Conservation (phyloP, 2,888 invertebrate species). For the Cremastinae sp. region DNA sequence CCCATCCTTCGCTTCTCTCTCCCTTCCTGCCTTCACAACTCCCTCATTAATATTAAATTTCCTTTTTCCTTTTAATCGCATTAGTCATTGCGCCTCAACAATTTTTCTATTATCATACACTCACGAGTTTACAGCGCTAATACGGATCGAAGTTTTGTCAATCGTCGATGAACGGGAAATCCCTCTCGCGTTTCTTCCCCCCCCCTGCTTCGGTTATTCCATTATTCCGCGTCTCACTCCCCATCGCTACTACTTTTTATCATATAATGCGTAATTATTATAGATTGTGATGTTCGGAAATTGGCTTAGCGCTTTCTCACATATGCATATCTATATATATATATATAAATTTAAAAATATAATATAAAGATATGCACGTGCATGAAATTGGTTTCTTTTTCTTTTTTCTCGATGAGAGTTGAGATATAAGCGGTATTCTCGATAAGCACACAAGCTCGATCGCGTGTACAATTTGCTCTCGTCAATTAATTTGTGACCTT, state of each 20-base stretch:
- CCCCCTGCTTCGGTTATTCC: slow-evolving; percentile 33
- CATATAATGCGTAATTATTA: slow-evolving; percentile 57
- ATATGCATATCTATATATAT: slow-evolving; percentile 50
- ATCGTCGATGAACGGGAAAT: slow-evolving; percentile 17
- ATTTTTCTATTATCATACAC: slow-evolving; percentile 78
- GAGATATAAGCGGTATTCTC: slow-evolving; percentile 46
- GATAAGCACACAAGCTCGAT: slow-evolving; percentile 44
- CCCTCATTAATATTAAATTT: slow-evolving; percentile 59
- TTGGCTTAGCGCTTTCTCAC: slow-evolving; percentile 59
- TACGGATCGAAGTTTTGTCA: slow-evolving; percentile 15
- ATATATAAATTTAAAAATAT: not conserved
- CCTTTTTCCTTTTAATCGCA: slow-evolving; percentile 53
- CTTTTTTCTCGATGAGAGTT: slow-evolving; percentile 41
- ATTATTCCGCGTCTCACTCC: slow-evolving; percentile 48
- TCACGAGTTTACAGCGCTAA: slow-evolving; percentile 65
- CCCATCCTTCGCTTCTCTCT: slow-evolving; percentile 19
- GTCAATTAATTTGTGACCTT: not conserved
- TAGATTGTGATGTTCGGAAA: slow-evolving; percentile 57
- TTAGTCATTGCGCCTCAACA: slow-evolving; percentile 69
- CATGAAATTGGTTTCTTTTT: slow-evolving; percentile 5
- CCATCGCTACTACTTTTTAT: slow-evolving; percentile 65
- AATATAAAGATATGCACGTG: slow-evolving; percentile 14
- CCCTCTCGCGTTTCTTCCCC: slow-evolving; percentile 3
- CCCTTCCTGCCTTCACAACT: slow-evolving; percentile 56
- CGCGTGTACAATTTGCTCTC: slow-evolving; percentile 22